Base-by-base conservation (phyloP, 2,888 invertebrate genomes). In the Osmoderma eremita region DNA sequence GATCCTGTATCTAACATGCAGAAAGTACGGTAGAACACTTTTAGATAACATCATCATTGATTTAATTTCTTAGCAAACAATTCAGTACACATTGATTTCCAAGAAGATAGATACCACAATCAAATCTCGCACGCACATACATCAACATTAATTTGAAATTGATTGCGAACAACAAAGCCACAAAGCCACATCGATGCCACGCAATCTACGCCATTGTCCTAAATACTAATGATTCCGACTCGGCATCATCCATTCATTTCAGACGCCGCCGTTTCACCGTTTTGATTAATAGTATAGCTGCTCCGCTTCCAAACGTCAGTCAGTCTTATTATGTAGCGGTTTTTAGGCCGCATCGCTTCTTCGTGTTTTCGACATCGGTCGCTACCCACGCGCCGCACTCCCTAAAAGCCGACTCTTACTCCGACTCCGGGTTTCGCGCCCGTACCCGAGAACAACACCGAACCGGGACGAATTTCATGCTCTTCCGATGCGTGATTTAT, bases 401-500 rank as follows among this genome's bases (percentile, higher is more conserved):
- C 42, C 42, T 17, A 15, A 42, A 18, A 48, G 3, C 20, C 10
- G 17, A 13, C 45, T 45, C 58, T 17, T 18, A 15, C 53, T 45
- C 58, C 38, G 38, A 15, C 53, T 38, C 6, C 38, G 38, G 8
- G 12, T 18, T 15, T 51, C 38, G 12, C 38, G 38, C 38, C 38
- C 53, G 53, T 38, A 53, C 30, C 15, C 53, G 20, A 42, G 42
- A 41, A 53, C 30, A 53, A 41, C 45, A 45, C 18, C 42, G 38
- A 64, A 53, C 54, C 48, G 30, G 48, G 45, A 48, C 38, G 51
- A 65, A 54, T 63, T 67, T 67, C 63, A 63, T 54, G 67, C 63
- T 54, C 38, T 67, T 63, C 67, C 67, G 54, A 67, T 67, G 48
- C 41, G 45, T 67, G 67, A 67, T 67, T 67, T 67, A 67, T 48